Evolutionary conservation across 2,888 invertebrate species (phyloP), one percentile per base, ranked within the genome.

Genomic region (Suillia variegata): DNA sequence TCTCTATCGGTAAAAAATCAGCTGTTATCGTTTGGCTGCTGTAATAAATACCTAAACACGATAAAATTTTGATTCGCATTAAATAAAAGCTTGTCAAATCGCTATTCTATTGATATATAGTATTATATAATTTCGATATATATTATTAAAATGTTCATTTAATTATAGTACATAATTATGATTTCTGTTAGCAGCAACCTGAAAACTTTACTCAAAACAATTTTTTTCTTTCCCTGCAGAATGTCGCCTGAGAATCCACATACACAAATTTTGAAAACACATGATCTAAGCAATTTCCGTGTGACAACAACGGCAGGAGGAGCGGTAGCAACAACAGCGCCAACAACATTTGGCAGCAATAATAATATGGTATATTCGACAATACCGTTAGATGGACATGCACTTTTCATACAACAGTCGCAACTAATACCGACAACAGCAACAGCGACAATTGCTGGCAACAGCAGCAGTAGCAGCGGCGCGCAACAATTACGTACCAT

Each of bases 161-260:
- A n/a, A n/a, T n/a, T n/a, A n/a, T n/a, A n/a, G n/a, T n/a, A n/a
- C n/a, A n/a, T n/a, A n/a, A n/a, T n/a, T n/a, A n/a, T n/a, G n/a
- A n/a, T n/a, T n/a, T n/a, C n/a, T n/a, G n/a, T n/a, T n/a, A n/a
- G n/a, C n/a, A n/a, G n/a, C n/a, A n/a, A n/a, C n/a, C n/a, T n/a
- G n/a, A n/a, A n/a, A n/a, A n/a, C n/a, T n/a, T n/a, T n/a, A n/a
- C n/a, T n/a, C n/a, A n/a, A n/a, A n/a, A n/a, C n/a, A n/a, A n/a
- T n/a, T n/a, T n/a, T n/a, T n/a, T n/a, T n/a, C n/a, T 50, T n/a
- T 26, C 15, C 6, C 63, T 76, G n/a, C 66, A 82, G 82, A 75
- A 82, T 82, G 82, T 80, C 82, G 65, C 77, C 74, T 67, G 81
- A 81, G 66, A 80, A 80, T 67, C 76, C 76, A n/a, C n/a, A n/a